Evolutionary conservation across 2,797 vertebrate species (phyloP).

Genomic region (Lagocephalus sceleratus): DNA sequence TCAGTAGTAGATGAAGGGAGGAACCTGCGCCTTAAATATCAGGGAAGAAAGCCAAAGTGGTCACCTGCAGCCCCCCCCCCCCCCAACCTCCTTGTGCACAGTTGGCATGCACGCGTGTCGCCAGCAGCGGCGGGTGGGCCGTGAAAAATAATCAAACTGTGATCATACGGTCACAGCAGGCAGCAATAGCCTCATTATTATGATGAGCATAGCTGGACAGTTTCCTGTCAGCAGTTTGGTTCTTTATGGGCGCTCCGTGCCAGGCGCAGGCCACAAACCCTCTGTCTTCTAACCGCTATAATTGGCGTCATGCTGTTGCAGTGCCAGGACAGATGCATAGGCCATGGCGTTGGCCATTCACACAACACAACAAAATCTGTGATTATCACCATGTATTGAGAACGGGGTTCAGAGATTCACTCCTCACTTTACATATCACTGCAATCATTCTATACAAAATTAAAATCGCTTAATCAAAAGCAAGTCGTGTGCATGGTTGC

Average conservation of each 20-base stretch:
- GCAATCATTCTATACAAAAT: background rate
- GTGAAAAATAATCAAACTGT: slow-evolving; percentile 69
- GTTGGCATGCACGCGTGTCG: slow-evolving; percentile 53
- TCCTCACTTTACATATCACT: background rate
- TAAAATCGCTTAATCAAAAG: background rate
- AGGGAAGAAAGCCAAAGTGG: slow-evolving; percentile 46
- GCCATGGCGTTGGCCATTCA: slow-evolving; percentile 51
- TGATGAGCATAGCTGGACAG: slow-evolving; percentile 74
- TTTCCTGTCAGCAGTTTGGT: slow-evolving; percentile 76
- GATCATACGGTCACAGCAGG: slow-evolving; percentile 76
- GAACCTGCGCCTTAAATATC: slow-evolving; percentile 33
- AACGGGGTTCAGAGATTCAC: no score
- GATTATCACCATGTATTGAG: background rate
- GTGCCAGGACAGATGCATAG: slow-evolving; percentile 70
- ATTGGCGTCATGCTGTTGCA: slow-evolving; percentile 81
- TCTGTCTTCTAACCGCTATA: slow-evolving; percentile 79
- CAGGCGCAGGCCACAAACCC: slow-evolving; percentile 72
- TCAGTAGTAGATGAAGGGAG: slow-evolving; percentile 30
- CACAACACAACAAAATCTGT: slow-evolving; percentile 13
- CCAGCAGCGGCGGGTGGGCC: slow-evolving; percentile 54
- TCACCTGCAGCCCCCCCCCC: slow-evolving; percentile 48
- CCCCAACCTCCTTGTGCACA: slow-evolving; percentile 45
- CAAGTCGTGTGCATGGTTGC: slow-evolving; percentile 14
- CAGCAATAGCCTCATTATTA: slow-evolving; percentile 83
- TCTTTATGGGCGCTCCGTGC: slow-evolving; percentile 76